phyloP scores from a whole-genome alignment of 2,888 invertebrate genomes.

The Ecliptopera silaceata region DNA sequence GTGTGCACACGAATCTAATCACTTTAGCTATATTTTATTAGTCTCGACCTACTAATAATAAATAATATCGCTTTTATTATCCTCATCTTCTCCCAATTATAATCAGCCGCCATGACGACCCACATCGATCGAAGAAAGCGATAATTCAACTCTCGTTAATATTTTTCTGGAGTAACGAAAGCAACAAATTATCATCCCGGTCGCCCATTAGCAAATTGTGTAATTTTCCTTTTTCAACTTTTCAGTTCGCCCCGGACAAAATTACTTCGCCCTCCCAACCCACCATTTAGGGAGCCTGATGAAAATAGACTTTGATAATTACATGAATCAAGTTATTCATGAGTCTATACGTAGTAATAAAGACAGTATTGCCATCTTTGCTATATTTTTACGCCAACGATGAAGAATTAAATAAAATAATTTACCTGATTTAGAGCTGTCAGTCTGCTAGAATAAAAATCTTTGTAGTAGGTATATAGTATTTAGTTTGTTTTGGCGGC shows the following conservation, averaged over 20 bases:
- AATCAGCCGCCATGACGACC: constrained; percentile 7
- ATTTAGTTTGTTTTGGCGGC: too few relatives aligned
- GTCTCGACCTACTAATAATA: too few relatives aligned
- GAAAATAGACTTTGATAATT: constrained; percentile 71
- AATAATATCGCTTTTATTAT: background rate
- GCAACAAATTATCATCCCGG: constrained; percentile 70
- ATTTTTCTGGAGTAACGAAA: constrained; percentile 62
- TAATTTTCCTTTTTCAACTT: constrained; percentile 78
- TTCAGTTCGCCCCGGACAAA: constrained; percentile 70
- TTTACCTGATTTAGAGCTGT: too few relatives aligned
- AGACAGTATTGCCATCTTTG: constrained; percentile 23
- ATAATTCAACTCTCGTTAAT: constrained; percentile 53
- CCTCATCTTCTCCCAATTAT: background rate
- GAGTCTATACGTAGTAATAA: constrained; percentile 38
- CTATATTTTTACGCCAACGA: background rate
- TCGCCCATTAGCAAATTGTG: constrained; percentile 78
- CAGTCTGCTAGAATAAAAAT: too few relatives aligned
- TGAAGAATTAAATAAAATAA: too few relatives aligned
- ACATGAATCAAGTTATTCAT: constrained; percentile 59
- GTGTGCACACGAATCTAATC: background rate
- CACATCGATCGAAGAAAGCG: constrained; percentile 25
- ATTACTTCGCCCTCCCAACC: constrained; percentile 72
- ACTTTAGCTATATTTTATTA: background rate
- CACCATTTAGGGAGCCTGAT: constrained; percentile 70
- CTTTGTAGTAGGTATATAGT: too few relatives aligned